phyloP scores from a whole-genome alignment of 92 coral and sea anemone genomes.

The Palythoa grandis region DNA sequence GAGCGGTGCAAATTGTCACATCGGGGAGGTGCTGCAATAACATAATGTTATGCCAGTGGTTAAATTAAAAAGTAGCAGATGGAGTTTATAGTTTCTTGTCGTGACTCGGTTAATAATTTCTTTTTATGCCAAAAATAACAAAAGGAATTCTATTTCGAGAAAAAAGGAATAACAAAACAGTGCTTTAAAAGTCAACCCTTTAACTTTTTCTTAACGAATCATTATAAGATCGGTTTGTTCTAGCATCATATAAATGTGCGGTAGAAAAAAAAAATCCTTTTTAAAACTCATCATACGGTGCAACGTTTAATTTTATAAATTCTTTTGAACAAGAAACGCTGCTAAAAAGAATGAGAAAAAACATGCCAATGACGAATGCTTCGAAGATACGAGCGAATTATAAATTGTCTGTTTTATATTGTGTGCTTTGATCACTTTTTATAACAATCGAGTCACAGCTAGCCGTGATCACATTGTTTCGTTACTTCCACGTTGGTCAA shows the following conservation, averaged over 20 bases:
- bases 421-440: slow-evolving; percentile 40
- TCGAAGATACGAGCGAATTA: slow-evolving; percentile 33
- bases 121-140: neutral
- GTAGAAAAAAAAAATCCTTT: neutral
- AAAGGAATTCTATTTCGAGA: neutral
- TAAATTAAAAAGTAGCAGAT: slow-evolving; percentile 37
- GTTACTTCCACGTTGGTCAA: slow-evolving; percentile 57
- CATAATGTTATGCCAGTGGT: slow-evolving; percentile 9
- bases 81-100: slow-evolving; percentile 10
- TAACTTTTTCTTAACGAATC: neutral
- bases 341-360: slow-evolving; percentile 5
- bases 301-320: neutral
- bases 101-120: neutral
- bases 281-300: neutral
- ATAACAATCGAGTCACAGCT: slow-evolving; percentile 53
- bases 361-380: neutral
- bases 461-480: slow-evolving; percentile 58
- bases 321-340: neutral
- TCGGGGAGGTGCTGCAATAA: slow-evolving; percentile 30
- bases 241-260: neutral
- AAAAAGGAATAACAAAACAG: neutral
- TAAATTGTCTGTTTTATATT: slow-evolving; percentile 45
- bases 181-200: neutral
- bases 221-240: neutral
- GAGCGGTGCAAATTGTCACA: slow-evolving; percentile 31